Evolutionary conservation across 2,113 vertebrate species (phyloP).

Genomic region (Bubo blakistoni): DNA sequence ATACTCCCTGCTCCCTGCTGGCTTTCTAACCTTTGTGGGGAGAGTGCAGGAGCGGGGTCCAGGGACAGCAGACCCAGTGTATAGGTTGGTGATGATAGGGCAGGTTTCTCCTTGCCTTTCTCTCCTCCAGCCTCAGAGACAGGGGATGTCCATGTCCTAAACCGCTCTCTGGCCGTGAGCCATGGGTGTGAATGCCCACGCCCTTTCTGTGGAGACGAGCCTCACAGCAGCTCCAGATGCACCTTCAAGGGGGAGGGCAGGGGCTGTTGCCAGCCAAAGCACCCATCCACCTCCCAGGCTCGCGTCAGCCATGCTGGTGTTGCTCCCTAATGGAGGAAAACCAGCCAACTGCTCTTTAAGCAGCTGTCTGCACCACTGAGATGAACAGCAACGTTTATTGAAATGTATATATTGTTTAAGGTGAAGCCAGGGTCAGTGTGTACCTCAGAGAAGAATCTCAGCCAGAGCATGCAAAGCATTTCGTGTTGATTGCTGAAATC

Average conservation of each 20-base stretch:
- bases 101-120: not conserved
- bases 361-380: not conserved
- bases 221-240: not conserved
- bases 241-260: not conserved
- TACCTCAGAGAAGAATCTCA: not conserved
- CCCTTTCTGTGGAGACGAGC: not conserved
- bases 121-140: not conserved
- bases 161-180: accelerated
- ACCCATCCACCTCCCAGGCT: not conserved
- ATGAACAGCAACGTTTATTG: not conserved
- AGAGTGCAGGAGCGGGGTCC: accelerated
- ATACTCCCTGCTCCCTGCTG: not conserved
- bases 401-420: conserved; percentile 6
- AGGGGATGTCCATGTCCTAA: not conserved
- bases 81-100: too few species aligned
- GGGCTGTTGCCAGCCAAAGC: not conserved
- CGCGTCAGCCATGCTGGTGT: accelerated
- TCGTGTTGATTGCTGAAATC: not conserved
- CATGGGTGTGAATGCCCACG: not conserved
- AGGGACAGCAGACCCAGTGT: not conserved
- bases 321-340: not conserved
- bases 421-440: conserved; percentile 12
- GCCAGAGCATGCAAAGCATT: not conserved
- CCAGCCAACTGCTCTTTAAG: not conserved
- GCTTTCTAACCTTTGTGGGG: not conserved